Evolutionary conservation across 2,797 vertebrate genomes (phyloP).

Genomic region (Falco rusticolus): DNA sequence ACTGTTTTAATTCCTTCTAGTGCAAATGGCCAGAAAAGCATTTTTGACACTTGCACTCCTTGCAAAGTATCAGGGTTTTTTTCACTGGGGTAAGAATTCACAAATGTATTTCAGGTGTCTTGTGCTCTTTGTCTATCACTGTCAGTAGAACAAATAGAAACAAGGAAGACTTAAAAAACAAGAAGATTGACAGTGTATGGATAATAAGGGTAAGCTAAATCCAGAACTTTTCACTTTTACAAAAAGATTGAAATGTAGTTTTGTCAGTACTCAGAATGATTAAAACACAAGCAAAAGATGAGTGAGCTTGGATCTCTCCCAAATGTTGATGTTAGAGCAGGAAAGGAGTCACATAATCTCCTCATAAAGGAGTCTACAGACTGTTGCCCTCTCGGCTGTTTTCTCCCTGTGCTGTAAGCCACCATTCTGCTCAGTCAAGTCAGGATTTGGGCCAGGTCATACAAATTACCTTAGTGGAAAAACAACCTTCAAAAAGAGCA

Average conservation of each 20-base stretch:
- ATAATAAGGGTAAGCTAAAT: neutral
- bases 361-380: neutral
- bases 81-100: neutral
- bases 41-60: neutral
- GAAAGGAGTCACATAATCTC: neutral
- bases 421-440: neutral
- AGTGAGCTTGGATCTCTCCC: neutral
- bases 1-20: neutral
- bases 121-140: neutral
- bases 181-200: neutral
- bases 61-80: neutral
- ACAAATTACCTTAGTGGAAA: neutral
- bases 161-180: neutral
- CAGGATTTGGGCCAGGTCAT: neutral
- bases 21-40: neutral
- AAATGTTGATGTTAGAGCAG: neutral
- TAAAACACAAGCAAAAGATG: neutral
- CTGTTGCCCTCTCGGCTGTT: neutral
- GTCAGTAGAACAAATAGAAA: neutral
- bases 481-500: neutral
- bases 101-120: neutral
- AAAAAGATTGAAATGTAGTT: neutral
- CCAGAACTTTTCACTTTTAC: neutral
- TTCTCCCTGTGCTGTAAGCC: neutral
- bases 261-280: neutral